Evolutionary conservation across 92 coral and sea anemone species (phyloP).

Genomic region (Parazoanthus atlanticus): DNA sequence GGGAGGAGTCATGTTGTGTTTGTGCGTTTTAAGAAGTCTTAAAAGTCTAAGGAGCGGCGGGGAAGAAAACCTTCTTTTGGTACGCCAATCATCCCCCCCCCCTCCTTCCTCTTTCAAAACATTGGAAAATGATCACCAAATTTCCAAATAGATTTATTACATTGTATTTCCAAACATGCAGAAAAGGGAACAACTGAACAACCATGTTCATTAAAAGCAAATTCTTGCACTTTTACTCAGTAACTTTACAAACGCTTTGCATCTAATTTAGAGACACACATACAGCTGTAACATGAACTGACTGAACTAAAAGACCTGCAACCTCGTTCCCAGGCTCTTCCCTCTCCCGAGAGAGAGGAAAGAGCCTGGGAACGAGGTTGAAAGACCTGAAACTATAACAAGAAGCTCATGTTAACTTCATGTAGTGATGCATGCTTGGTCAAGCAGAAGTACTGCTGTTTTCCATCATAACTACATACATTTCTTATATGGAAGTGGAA

Average conservation of each 20-base stretch:
- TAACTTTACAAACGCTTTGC: neutral
- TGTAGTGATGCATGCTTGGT: no score
- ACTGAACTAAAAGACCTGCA: no score
- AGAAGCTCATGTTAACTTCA: no score
- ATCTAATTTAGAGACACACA: neutral
- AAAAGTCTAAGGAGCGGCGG: neutral
- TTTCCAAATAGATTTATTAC: conserved; percentile 1
- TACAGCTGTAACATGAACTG: no score
- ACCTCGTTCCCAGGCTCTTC: no score
- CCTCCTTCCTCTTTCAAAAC: neutral
- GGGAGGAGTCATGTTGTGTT: neutral
- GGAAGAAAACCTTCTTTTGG: neutral
- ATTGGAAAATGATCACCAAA: neutral
- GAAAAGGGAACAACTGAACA: neutral
- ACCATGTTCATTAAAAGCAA: neutral
- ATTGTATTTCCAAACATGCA: neutral
- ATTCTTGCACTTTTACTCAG: neutral
- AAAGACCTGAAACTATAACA: no score
- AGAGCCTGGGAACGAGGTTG: no score
- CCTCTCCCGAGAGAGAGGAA: no score
- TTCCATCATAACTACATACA: neutral
- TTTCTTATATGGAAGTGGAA: neutral
- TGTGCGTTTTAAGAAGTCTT: neutral
- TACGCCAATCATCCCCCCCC: neutral
- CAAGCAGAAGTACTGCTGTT: no score